Evolutionary conservation across 2,113 vertebrate species (phyloP).

Genomic region (Meles meles): DNA sequence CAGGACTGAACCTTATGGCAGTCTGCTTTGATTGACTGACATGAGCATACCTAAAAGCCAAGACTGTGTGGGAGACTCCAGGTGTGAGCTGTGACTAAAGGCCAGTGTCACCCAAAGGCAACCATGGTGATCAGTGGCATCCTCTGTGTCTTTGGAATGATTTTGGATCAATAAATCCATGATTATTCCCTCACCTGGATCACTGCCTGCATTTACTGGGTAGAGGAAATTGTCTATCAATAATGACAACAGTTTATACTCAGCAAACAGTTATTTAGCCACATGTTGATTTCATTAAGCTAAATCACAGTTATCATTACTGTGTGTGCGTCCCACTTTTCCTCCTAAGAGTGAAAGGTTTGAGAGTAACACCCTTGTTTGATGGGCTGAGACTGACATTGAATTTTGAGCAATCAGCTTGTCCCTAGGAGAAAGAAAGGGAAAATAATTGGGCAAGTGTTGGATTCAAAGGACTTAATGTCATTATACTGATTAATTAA

Average conservation of each 20-base stretch:
- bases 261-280: conserved; percentile 40
- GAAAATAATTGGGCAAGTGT: background rate
- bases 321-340: background rate
- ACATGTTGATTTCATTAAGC: conserved; percentile 32
- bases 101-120: background rate
- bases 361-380: background rate
- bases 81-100: background rate
- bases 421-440: background rate
- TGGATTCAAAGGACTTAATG: background rate
- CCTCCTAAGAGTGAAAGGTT: background rate
- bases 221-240: conserved; percentile 48
- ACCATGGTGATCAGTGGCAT: background rate
- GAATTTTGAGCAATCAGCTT: background rate
- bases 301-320: background rate
- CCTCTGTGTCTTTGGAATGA: background rate
- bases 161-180: background rate
- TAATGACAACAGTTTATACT: conserved; percentile 28
- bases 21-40: background rate
- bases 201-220: background rate
- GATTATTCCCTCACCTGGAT: background rate
- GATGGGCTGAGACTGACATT: background rate
- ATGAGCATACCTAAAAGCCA: background rate
- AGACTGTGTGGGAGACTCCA: background rate
- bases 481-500: background rate
- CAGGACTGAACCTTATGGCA: background rate